Evolutionary conservation across 2,797 vertebrate genomes (phyloP), one percentile per base, ranked within the genome.

Genomic region (Xenops minutus): DNA sequence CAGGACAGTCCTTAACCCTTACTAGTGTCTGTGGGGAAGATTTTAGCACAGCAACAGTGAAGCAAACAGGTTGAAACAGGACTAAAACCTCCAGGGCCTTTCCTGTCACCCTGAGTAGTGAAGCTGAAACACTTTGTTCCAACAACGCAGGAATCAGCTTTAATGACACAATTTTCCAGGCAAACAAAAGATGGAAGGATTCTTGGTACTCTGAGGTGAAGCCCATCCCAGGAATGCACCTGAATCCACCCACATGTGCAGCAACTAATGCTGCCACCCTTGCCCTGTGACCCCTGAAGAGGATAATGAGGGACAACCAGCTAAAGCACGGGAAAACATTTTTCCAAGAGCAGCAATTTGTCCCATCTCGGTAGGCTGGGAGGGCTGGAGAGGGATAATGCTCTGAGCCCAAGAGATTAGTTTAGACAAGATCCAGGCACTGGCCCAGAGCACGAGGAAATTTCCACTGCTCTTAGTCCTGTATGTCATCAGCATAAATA

Each of bases 271-370:
- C 71, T 77, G 39, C 48, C 44, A 13, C 41, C 24, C 9, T 26
- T 0, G 0, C 59, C 46, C 32, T n/a, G 46, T 36, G 63, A 36
- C 34, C 54, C 27, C n/a, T 2, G 2, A 43, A 11, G 63, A 59
- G 30, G 63, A 46, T 17, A 29, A 64, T 4, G 30, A 87, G 36
- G 55, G 24, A 79, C 81, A 94, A 32, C 1, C 10, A 15, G 10
- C 7, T 61, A 32, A 76, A 59, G 68, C 39, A 71, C 5, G 4
- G 36, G n/a, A 61, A 82, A 61, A 66, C 9, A 17, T 6, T 63
- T 73, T 30, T 19, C 51, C 61, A 92, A 80, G 74, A 89, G 23
- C 24, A 85, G 36, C 37, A 27, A 34, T 9, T 75, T 58, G 30
- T 56, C 14, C 58, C 18, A 55, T 27, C 51, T 64, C 2, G 0